These are phyloP conservation scores for Takifugu bimaculatus DNA, from an alignment of 2,113 vertebrate genomes.

Conservation along the genomic window DNA sequence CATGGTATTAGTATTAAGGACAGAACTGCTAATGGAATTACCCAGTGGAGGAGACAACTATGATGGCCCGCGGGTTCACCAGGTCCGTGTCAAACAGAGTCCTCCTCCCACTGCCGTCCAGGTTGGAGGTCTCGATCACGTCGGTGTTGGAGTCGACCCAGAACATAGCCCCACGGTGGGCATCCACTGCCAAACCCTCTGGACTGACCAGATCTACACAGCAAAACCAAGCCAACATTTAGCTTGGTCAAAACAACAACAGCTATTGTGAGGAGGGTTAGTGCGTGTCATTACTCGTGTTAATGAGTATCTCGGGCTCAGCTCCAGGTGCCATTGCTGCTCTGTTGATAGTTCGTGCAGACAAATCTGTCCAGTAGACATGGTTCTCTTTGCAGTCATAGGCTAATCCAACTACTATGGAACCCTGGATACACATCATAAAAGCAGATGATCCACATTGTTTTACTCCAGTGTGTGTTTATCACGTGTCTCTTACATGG, in stretches of 20 bases:
- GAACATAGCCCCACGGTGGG: slow-evolving; percentile 81
- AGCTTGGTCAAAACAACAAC: background rate
- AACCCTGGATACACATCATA: slow-evolving; percentile 77
- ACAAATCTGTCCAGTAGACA: slow-evolving; percentile 94
- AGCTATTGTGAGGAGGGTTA: background rate
- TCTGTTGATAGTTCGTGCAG: slow-evolving; percentile 85
- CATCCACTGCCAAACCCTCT: slow-evolving; percentile 89
- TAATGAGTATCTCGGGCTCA: slow-evolving; percentile 86
- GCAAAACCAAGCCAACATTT: background rate
- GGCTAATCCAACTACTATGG: slow-evolving; percentile 92
- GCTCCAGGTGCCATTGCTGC: slow-evolving; percentile 79
- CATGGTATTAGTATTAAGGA: no score
- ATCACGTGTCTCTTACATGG: slow-evolving; percentile 77
- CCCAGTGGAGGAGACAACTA: slow-evolving; percentile 88
- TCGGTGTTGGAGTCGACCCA: slow-evolving; percentile 94
- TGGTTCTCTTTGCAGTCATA: slow-evolving; percentile 87
- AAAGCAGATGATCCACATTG: background rate
- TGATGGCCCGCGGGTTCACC: slow-evolving; percentile 92
- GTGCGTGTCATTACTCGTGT: slow-evolving; percentile 73
- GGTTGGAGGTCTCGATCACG: slow-evolving; percentile 81
- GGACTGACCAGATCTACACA: slow-evolving; percentile 88
- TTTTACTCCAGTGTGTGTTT: background rate
- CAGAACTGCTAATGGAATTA: slow-evolving; percentile 47
- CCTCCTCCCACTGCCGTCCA: slow-evolving; percentile 83
- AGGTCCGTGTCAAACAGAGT: slow-evolving; percentile 84